A percentile compares a stretch with the other conserved stretches of the same genome.
Conservation (phyloP, 1,140 invertebrate species). For the Hyphantria cunea region DNA sequence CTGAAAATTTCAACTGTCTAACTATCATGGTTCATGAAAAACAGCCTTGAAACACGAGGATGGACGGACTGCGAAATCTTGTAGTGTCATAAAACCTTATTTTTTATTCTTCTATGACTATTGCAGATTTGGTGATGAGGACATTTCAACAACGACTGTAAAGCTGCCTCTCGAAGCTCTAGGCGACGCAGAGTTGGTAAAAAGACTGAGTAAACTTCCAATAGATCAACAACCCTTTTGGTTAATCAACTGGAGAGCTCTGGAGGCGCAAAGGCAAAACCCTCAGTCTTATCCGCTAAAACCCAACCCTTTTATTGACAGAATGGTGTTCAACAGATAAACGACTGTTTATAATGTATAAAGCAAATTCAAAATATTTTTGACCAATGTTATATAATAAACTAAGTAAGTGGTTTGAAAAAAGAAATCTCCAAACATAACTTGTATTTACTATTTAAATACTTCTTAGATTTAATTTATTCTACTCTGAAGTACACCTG, state of each 20-base stretch:
- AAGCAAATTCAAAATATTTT: too few species aligned
- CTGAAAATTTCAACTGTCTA: too few species aligned
- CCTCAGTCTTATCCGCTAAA: constrained; percentile 47
- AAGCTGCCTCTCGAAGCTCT: constrained; percentile 68
- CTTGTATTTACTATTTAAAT: too few species aligned
- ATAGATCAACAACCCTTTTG: constrained; percentile 80
- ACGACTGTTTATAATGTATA: too few species aligned
- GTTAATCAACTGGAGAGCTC: constrained; percentile 68
- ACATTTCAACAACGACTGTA: constrained; percentile 39
- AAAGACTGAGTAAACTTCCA: constrained; percentile 68
- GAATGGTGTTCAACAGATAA: neutral
- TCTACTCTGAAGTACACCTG: too few species aligned
- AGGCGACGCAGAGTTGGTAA: constrained; percentile 70
- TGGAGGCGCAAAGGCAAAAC: constrained; percentile 48
- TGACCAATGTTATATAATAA: too few species aligned
- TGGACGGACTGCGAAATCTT: too few species aligned
- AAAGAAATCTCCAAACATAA: too few species aligned
- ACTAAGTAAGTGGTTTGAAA: too few species aligned
- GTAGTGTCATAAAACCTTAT: neutral
- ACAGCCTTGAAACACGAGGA: too few species aligned
- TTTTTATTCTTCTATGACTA: neutral
- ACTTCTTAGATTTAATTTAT: too few species aligned
- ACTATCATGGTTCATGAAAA: too few species aligned
- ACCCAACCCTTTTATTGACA: constrained; percentile 42
- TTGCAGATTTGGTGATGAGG: constrained; percentile 54